phyloP scores from a whole-genome alignment of 2,113 vertebrate genomes.

The Lepisosteus oculatus region DNA sequence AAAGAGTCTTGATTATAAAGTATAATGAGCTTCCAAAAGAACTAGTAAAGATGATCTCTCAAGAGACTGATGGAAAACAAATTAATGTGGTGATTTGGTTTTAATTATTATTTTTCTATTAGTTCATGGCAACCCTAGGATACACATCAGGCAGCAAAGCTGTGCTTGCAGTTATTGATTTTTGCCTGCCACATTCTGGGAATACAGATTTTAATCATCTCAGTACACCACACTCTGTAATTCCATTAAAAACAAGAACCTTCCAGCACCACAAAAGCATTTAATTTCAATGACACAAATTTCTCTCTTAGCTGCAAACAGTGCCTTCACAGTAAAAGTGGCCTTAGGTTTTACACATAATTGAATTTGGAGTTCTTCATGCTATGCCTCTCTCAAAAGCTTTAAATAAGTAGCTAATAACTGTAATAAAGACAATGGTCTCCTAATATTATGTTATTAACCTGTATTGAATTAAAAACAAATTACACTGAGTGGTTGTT shows the following conservation, averaged over 20 bases:
- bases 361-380: conserved; percentile 84
- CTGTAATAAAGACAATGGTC: conserved; percentile 88
- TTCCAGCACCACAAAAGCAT: conserved; percentile 87
- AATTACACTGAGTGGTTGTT: conserved; percentile 27
- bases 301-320: conserved; percentile 78
- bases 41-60: conserved; percentile 80
- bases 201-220: conserved; percentile 98
- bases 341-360: conserved; percentile 91
- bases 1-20: conserved; percentile 84
- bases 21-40: conserved; percentile 86
- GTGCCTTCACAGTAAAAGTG: conserved; percentile 83
- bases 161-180: conserved; percentile 83
- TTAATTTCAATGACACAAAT: conserved; percentile 95
- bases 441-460: conserved; percentile 79
- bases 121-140: conserved; percentile 70
- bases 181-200: conserved; percentile 78
- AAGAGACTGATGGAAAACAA: conserved; percentile 80
- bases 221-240: conserved; percentile 78
- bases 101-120: conserved; percentile 88
- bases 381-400: conserved; percentile 82
- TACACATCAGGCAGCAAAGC: conserved; percentile 73
- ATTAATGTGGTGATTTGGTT: conserved; percentile 82
- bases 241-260: conserved; percentile 94
- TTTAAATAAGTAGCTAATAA: conserved; percentile 92
- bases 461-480: conserved; percentile 67